phyloP scores from a whole-genome alignment of 2,797 vertebrate genomes.

The Tangara arthus region DNA sequence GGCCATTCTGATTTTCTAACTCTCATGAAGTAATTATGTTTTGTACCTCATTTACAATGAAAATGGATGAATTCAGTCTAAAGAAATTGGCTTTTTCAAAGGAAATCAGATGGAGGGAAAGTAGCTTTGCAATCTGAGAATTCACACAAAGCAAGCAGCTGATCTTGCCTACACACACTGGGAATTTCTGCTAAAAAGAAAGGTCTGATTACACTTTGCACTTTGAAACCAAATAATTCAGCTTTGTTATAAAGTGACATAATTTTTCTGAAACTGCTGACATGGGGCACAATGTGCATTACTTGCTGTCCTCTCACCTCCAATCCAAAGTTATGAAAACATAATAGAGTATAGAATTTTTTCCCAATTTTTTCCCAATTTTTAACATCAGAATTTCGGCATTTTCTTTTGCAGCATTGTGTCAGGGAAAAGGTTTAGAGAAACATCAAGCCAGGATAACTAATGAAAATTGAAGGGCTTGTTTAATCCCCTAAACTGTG shows the following conservation, averaged over 20 bases:
- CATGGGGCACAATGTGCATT: not conserved
- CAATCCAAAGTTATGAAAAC: not conserved
- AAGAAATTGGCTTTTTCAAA: constrained; percentile 33
- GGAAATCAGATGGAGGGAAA: not conserved
- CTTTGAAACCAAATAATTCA: constrained; percentile 13
- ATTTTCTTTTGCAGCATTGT: not conserved
- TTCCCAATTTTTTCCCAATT: not conserved
- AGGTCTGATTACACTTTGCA: constrained; percentile 26
- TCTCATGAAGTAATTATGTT: not conserved
- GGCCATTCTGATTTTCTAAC: not conserved
- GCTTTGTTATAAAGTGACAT: not conserved
- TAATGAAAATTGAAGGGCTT: not conserved
- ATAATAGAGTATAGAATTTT: not conserved
- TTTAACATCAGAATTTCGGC: not conserved
- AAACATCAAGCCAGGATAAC: not conserved
- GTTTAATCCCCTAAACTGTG: not conserved
- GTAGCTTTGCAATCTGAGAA: constrained; percentile 9
- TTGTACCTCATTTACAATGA: not conserved
- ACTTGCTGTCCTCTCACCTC: not conserved
- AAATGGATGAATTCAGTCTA: constrained; percentile 1
- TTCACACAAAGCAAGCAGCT: constrained; percentile 43
- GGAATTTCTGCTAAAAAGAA: constrained; percentile 35
- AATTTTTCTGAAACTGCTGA: not conserved
- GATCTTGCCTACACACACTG: constrained; percentile 1
- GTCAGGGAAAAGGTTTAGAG: not conserved